Percentiles rank a stretch among this genome's conserved stretches.
Evolutionary conservation across 2,797 vertebrate species (phyloP).

Genomic region (Fundulus diaphanus): DNA sequence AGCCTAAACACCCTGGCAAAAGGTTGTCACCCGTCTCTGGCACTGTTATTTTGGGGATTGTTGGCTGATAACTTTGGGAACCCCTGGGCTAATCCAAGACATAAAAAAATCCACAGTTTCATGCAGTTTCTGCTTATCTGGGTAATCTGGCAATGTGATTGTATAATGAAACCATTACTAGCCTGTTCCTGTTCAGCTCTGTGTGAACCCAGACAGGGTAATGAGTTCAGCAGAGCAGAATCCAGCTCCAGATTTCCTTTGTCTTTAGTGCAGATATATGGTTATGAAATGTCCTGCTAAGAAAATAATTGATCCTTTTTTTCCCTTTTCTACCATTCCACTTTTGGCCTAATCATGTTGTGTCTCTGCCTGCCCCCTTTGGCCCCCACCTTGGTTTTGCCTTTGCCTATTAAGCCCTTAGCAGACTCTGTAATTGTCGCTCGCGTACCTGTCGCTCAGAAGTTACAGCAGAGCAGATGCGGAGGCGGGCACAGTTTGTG

Average conservation of each 20-base stretch:
- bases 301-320: constrained; percentile 23
- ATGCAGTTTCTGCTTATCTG: constrained; percentile 27
- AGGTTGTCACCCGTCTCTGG: too few relatives aligned
- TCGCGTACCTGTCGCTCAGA: constrained; percentile 21
- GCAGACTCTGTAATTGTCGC: constrained; percentile 12
- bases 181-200: constrained; percentile 46
- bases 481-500: constrained; percentile 42
- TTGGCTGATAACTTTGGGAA: too few relatives aligned
- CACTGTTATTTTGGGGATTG: too few relatives aligned
- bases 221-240: constrained; percentile 34
- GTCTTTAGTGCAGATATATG: constrained; percentile 17
- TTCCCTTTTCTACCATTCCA: constrained; percentile 13
- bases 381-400: constrained; percentile 22
- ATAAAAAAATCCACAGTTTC: constrained; percentile 23
- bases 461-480: constrained; percentile 25
- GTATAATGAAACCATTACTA: constrained; percentile 55
- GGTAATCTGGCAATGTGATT: constrained; percentile 43
- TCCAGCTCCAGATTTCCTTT: constrained; percentile 36
- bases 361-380: constrained; percentile 13
- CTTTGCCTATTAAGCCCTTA: constrained; percentile 39
- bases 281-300: constrained; percentile 15
- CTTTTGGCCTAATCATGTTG: background rate
- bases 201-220: constrained; percentile 17
- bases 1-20: background rate
- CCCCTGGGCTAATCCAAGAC: constrained; percentile 36